Percentiles rank a stretch among this genome's conserved stretches.
These are phyloP conservation scores for Auanema freiburgensis DNA, from an alignment of 2,888 invertebrate species.

Conservation along the genomic window DNA sequence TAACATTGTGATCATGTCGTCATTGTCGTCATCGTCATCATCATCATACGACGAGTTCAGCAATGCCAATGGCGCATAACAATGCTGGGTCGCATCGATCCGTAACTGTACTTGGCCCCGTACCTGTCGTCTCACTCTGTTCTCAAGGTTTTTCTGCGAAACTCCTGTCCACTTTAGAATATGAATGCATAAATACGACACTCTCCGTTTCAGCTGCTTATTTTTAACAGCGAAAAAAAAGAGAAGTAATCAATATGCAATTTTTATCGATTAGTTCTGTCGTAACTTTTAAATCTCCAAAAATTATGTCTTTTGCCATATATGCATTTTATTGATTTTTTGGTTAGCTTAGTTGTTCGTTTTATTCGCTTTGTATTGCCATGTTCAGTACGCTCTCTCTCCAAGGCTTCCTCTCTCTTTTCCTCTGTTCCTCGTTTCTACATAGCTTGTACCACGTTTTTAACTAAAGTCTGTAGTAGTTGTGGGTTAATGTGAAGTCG, in stretches of 20 bases:
- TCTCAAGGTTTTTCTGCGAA: too few relatives aligned
- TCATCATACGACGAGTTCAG: constrained; percentile 12
- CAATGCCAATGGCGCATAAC: neutral
- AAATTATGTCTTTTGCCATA: neutral
- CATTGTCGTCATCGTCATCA: neutral
- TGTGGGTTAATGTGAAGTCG: neutral
- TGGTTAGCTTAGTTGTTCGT: constrained; percentile 2
- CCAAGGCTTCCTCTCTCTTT: constrained; percentile 7
- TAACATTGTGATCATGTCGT: too few relatives aligned
- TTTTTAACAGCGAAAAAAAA: too few relatives aligned
- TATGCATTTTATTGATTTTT: constrained; percentile 1
- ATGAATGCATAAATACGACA: too few relatives aligned
- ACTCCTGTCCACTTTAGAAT: too few relatives aligned
- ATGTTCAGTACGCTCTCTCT: constrained; percentile 6
- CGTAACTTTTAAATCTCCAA: too few relatives aligned
- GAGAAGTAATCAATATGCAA: neutral
- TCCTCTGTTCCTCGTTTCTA: neutral
- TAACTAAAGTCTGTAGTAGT: neutral
- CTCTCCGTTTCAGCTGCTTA: too few relatives aligned
- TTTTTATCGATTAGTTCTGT: neutral
- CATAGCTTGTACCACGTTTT: neutral
- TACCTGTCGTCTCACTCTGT: too few relatives aligned
- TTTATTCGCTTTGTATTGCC: constrained; percentile 3
- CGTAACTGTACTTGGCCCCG: too few relatives aligned
- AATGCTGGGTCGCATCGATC: too few relatives aligned